Percentiles rank a stretch among this genome's conserved stretches.
Evolutionary conservation across 1,140 invertebrate genomes (phyloP).

Genomic region (Ruditapes philippinarum): DNA sequence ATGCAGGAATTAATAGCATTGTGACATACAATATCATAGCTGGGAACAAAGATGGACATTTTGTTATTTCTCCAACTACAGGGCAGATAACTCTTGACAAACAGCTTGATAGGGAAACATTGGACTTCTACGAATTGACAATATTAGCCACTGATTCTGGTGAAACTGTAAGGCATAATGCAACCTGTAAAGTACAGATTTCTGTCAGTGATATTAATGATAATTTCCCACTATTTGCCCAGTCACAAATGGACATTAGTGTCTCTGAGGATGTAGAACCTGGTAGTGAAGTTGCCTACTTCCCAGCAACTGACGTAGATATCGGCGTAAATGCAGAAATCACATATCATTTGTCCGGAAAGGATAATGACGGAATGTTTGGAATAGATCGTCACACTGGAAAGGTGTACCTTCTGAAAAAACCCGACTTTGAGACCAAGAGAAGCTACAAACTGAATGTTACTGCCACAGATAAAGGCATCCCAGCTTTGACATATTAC

Average conservation of each 20-base stretch:
- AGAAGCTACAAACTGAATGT: constrained; percentile 96
- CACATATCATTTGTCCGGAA: constrained; percentile 95
- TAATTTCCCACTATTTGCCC: constrained; percentile 91
- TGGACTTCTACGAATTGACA: constrained; percentile 77
- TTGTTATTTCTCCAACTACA: constrained; percentile 77
- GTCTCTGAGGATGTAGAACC: constrained; percentile 72
- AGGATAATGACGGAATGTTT: constrained; percentile 95
- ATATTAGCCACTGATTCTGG: constrained; percentile 94
- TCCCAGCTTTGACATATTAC: constrained; percentile 85
- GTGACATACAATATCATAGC: constrained; percentile 90
- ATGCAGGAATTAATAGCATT: constrained; percentile 90
- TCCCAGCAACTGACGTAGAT: constrained; percentile 85
- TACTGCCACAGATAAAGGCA: constrained; percentile 91
- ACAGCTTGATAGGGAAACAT: constrained; percentile 94
- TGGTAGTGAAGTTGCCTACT: constrained; percentile 76
- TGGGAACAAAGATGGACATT: constrained; percentile 91
- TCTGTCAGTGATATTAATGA: constrained; percentile 96
- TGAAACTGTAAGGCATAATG: constrained; percentile 88
- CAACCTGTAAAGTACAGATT: constrained; percentile 91
- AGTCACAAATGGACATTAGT: constrained; percentile 67
- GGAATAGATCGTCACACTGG: constrained; percentile 93
- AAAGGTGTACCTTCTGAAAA: constrained; percentile 93
- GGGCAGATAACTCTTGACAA: constrained; percentile 86
- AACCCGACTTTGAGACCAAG: constrained; percentile 95
- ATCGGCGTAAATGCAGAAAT: constrained; percentile 89